Percentiles rank a stretch among this genome's conserved stretches.
These are phyloP conservation scores for Phymastichus coffea DNA, from an alignment of 1,140 invertebrate genomes.

Conservation along the genomic window DNA sequence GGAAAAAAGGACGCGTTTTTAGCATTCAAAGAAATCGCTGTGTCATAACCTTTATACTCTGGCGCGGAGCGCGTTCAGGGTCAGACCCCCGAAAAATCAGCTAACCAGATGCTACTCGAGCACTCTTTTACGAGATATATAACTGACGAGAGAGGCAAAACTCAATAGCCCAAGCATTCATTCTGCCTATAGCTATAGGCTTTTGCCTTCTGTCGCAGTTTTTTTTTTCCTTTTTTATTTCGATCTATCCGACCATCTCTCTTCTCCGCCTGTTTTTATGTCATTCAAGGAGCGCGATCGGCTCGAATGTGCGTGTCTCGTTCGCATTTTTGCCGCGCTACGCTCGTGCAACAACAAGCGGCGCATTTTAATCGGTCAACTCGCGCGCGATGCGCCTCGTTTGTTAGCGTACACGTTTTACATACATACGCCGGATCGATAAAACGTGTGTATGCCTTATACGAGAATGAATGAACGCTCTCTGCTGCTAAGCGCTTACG, in stretches of 20 bases:
- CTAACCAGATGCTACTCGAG: constrained; percentile 16
- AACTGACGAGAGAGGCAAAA: too few species aligned
- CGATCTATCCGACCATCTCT: too few species aligned
- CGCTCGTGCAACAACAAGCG: background rate
- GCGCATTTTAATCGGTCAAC: constrained; percentile 17
- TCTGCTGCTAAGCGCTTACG: too few species aligned
- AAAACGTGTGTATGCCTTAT: background rate
- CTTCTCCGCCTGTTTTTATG: too few species aligned
- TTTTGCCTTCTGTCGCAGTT: background rate
- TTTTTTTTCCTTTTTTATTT: constrained; percentile 3
- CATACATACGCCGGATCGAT: too few species aligned
- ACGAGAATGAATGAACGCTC: too few species aligned
- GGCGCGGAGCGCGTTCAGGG: background rate
- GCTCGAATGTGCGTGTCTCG: constrained; percentile 1
- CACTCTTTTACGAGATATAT: too few species aligned
- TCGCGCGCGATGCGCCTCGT: too few species aligned
- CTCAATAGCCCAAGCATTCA: too few species aligned
- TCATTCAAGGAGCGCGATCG: constrained; percentile 10
- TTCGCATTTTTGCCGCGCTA: constrained; percentile 3
- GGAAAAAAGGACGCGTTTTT: too few species aligned
- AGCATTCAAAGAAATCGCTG: background rate
- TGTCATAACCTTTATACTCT: constrained; percentile 15
- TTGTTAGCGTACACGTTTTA: too few species aligned
- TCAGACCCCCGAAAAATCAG: constrained; percentile 5
- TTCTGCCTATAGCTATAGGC: background rate